Percentiles rank a stretch among this genome's conserved stretches.
Evolutionary conservation across 1,140 invertebrate species (phyloP).

Genomic region (Hylaeus volcanicus): DNA sequence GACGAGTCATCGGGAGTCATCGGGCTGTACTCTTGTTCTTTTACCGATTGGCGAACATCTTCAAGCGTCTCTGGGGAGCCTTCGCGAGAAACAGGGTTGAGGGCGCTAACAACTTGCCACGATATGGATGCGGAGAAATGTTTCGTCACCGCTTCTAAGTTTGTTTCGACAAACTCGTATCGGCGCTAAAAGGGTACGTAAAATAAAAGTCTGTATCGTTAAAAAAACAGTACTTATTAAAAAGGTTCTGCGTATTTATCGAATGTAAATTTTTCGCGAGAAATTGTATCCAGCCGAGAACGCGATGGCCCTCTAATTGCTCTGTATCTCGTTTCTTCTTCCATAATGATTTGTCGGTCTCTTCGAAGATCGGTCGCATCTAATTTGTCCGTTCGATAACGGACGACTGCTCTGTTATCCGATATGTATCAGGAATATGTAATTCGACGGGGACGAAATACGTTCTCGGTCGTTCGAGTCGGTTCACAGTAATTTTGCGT

Average conservation of each 20-base stretch:
- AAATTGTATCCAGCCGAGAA: neutral
- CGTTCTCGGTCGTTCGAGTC: neutral
- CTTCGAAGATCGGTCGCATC: slow-evolving; percentile 1
- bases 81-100: slow-evolving; percentile 28
- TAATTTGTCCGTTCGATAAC: slow-evolving; percentile 31
- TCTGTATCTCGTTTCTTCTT: too few relatives aligned
- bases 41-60: slow-evolving; percentile 18
- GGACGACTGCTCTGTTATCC: neutral
- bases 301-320: too few relatives aligned
- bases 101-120: neutral
- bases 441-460: neutral
- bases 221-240: too few relatives aligned
- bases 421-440: slow-evolving; percentile 36
- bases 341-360: neutral
- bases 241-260: slow-evolving; percentile 4
- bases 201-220: too few relatives aligned
- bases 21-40: slow-evolving; percentile 52
- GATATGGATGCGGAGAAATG: too few relatives aligned
- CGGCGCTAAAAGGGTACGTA: too few relatives aligned
- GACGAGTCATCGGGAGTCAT: slow-evolving; percentile 40
- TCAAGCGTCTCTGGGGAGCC: neutral
- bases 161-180: too few relatives aligned
- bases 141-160: too few relatives aligned
- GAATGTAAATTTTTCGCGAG: too few relatives aligned
- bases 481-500: slow-evolving; percentile 1